These are phyloP conservation scores for Trissolcus brochymenae DNA, from an alignment of 2,888 invertebrate species.

Conservation along the genomic window DNA sequence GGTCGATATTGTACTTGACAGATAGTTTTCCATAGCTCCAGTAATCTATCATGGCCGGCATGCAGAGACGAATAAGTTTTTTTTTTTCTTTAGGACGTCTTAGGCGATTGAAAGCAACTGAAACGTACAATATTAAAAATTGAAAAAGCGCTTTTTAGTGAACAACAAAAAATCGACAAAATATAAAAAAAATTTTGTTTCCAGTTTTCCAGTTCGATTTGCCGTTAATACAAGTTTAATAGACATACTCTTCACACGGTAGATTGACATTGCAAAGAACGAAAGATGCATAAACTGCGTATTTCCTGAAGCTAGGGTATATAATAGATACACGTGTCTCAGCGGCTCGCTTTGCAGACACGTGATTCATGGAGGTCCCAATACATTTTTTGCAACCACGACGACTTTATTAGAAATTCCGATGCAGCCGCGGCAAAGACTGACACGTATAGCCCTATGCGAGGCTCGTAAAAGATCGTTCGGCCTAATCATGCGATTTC, in stretches of 20 bases:
- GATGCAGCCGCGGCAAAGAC: conserved; percentile 68
- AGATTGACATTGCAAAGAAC: conserved; percentile 23
- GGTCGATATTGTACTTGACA: conserved; percentile 77
- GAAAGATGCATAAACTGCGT: conserved; percentile 45
- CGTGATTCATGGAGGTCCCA: conserved; percentile 74
- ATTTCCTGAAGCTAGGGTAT: conserved; percentile 49
- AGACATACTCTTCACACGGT: conserved; percentile 24
- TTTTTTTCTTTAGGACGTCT: conserved; percentile 71
- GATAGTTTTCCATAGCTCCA: conserved; percentile 76
- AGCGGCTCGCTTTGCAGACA: conserved; percentile 69
- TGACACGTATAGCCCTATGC: conserved; percentile 66
- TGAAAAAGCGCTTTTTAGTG: background rate
- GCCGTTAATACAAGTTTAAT: background rate
- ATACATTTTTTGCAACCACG: conserved; percentile 73
- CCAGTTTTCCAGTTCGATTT: background rate
- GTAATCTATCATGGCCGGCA: conserved; percentile 76
- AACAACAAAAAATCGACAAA: background rate
- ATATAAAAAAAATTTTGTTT: background rate
- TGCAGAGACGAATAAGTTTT: conserved; percentile 72
- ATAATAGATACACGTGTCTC: conserved; percentile 72
- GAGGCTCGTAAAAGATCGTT: conserved; percentile 61
- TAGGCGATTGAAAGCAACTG: conserved; percentile 69
- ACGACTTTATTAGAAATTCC: conserved; percentile 76
- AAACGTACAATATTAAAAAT: conserved; percentile 14
- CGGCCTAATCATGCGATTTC: conserved; percentile 64